These are phyloP conservation scores for Fragum whitleyi DNA, from an alignment of 2,888 invertebrate species.

Conservation along the genomic window DNA sequence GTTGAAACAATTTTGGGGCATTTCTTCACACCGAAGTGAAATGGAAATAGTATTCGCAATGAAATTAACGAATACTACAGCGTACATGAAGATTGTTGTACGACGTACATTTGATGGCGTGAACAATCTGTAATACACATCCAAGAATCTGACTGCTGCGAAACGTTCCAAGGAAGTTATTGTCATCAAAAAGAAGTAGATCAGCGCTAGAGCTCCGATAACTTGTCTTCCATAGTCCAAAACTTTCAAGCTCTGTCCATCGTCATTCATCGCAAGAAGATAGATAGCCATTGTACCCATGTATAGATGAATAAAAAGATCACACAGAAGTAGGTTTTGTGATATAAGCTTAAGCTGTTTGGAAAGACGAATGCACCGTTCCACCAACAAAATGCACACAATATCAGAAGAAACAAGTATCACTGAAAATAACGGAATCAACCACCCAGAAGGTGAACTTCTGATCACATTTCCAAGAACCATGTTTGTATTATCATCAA, in stretches of 20 bases:
- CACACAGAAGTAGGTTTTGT: background rate
- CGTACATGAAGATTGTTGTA: background rate
- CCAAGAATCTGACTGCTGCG: background rate
- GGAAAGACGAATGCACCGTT: slow-evolving; percentile 5
- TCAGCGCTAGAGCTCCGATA: background rate
- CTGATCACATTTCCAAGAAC: background rate
- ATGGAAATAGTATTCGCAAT: background rate
- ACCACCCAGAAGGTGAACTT: background rate
- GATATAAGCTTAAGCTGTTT: slow-evolving; percentile 5
- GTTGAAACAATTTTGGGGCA: background rate
- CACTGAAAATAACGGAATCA: background rate
- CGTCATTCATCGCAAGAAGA: too few relatives aligned
- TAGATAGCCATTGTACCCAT: background rate
- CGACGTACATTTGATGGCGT: background rate
- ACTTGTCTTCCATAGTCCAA: background rate
- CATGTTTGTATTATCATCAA: too few relatives aligned
- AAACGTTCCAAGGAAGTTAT: background rate
- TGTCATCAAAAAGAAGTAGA: slow-evolving; percentile 4
- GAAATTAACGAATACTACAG: background rate
- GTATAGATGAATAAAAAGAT: background rate
- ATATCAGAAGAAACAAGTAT: background rate
- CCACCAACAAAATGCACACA: background rate
- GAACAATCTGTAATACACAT: background rate
- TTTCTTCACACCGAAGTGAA: background rate
- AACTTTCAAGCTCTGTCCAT: background rate